These are phyloP conservation scores for Nesospiza acunhae DNA, from an alignment of 2,113 vertebrate species.

Conservation along the genomic window DNA sequence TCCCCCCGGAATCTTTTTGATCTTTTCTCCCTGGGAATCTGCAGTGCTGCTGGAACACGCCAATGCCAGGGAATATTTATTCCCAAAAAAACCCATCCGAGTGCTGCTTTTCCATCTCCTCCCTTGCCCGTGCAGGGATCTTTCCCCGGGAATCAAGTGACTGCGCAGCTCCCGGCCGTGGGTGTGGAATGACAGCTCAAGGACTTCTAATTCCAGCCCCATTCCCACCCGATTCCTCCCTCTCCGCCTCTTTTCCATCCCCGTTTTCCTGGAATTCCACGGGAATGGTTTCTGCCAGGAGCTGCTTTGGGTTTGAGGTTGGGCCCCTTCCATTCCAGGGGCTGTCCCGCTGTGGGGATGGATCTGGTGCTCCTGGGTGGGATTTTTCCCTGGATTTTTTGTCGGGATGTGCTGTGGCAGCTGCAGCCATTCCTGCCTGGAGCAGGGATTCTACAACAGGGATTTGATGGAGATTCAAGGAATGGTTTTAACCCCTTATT, in stretches of 20 bases:
- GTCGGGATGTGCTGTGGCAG: not conserved
- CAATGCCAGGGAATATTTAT: not conserved
- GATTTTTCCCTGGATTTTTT: not conserved
- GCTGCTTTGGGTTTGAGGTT: accelerated
- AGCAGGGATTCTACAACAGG: not conserved
- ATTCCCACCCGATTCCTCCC: not conserved
- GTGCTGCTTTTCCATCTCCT: not conserved
- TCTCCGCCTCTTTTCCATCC: not conserved
- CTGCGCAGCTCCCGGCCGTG: not conserved
- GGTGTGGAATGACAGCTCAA: constrained; percentile 43
- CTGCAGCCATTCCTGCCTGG: not conserved
- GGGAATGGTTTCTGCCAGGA: not conserved
- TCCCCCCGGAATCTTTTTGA: not conserved
- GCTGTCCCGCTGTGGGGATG: not conserved
- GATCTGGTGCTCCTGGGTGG: not conserved
- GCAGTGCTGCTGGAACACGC: not conserved
- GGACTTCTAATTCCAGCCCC: constrained; percentile 6
- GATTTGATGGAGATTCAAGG: not conserved
- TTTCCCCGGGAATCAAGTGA: not conserved
- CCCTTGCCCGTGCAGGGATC: not conserved
- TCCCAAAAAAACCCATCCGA: not conserved
- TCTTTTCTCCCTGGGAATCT: not conserved
- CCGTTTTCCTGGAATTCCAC: not conserved
- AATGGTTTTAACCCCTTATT: not conserved
- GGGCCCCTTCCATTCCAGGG: not conserved